Percentiles rank a stretch among this genome's conserved stretches.
Evolutionary conservation across 2,113 vertebrate genomes (phyloP).

Genomic region (Ceyx melanurus): DNA sequence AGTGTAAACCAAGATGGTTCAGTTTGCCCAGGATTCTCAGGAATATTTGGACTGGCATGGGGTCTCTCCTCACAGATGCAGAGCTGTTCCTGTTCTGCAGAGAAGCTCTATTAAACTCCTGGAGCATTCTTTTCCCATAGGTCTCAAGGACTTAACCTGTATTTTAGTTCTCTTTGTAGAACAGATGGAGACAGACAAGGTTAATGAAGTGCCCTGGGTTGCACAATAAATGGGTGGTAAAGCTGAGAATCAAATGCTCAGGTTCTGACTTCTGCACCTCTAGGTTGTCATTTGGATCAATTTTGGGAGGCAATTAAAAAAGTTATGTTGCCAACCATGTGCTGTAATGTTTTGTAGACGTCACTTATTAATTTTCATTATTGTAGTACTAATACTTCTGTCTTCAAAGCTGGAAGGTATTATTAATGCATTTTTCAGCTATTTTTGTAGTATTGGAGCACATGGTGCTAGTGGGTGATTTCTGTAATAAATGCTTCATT

Average conservation of each 20-base stretch:
- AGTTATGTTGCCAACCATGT: background rate
- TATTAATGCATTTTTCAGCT: background rate
- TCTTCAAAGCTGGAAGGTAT: background rate
- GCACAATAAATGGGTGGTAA: background rate
- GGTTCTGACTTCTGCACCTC: background rate
- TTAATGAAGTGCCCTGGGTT: constrained; percentile 53
- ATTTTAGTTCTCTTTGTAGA: constrained; percentile 49
- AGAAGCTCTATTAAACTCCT: background rate
- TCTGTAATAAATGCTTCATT: background rate
- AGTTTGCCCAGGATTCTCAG: background rate
- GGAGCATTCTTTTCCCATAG: background rate
- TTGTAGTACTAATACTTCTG: background rate
- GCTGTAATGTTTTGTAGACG: background rate
- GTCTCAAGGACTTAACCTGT: constrained; percentile 30
- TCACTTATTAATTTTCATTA: background rate
- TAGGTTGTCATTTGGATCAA: background rate
- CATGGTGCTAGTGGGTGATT: background rate
- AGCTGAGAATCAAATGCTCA: background rate
- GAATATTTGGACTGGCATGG: background rate
- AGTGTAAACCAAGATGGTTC: background rate
- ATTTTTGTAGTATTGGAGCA: background rate
- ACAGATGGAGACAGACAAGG: background rate
- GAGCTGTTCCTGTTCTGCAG: background rate
- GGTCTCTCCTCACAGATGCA: background rate
- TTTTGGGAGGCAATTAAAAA: constrained; percentile 12